Evolutionary conservation across 2,888 invertebrate genomes (phyloP), one percentile per base, ranked within the genome.

Genomic region (Agonopterix alstromeriana): DNA sequence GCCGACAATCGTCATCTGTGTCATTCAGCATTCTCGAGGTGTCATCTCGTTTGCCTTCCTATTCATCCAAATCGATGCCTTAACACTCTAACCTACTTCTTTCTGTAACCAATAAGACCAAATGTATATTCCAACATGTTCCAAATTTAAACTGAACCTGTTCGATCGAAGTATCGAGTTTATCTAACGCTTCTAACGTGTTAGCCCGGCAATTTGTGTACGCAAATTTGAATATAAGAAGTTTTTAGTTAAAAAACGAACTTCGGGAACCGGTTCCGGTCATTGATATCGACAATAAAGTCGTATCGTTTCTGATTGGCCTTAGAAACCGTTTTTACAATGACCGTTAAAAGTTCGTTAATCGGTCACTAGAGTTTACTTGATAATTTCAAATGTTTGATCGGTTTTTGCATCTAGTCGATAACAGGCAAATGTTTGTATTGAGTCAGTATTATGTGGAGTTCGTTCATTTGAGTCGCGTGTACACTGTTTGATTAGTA

Each of bases 281-380:
- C 66, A 72, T 71, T 71, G 68, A 72, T 67, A 58, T 64, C 51
- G 48, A 11, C 5, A 11, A 11, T 42, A 42, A 10, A 10, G n/a
- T 57, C 57, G 58, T 61, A 58, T 52, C 45, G 51, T 48, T 53
- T 52, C 52, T 65, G 70, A 71, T 71, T 67, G 59, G 58, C 48
- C 50, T 52, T 52, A 42, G 50, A 56, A 73, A 82, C 85, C 72
- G 66, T 82, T 81, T 68, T 41, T 5, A 46, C 45, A 47, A 47
- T 54, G 70, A 78, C 84, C 83, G 84, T 84, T 83, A 82, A 82
- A 71, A 65, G 65, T 61, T 58, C 53, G 61, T 60, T 70, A 73
- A 65, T 70, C 64, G 65, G 64, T 63, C 65, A 67, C 67, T 70
- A 72, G 65, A 70, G 56, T 55, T 59, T 65, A 59, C 54, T 54